Evolutionary conservation across 92 coral and sea anemone genomes (phyloP).

Genomic region (Actinernus sp.): DNA sequence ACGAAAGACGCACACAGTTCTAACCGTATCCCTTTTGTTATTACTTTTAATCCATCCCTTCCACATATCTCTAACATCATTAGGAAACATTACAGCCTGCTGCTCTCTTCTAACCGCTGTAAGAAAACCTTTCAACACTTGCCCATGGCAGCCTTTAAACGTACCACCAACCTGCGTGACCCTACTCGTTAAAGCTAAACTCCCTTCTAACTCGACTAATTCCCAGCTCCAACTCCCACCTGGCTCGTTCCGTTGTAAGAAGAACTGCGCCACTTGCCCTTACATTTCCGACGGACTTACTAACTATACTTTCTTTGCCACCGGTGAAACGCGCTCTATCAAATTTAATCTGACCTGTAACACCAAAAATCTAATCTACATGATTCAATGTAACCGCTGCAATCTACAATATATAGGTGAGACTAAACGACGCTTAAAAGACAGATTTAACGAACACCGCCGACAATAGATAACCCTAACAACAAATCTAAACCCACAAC

Average conservation of each 20-base stretch:
- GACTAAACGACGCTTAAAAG: slow-evolving; percentile 9
- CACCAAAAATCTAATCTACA: slow-evolving; percentile 6
- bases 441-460: slow-evolving; percentile 10
- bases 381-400: slow-evolving; percentile 9
- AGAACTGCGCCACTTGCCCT: too few species aligned
- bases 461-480: background rate
- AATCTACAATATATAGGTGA: slow-evolving; percentile 23
- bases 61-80: slow-evolving; percentile 14
- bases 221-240: slow-evolving; percentile 4
- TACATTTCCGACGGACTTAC: too few species aligned
- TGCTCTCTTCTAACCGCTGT: slow-evolving; percentile 42
- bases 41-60: slow-evolving; percentile 25
- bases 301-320: too few species aligned
- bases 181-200: slow-evolving; percentile 20
- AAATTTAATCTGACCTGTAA: slow-evolving; percentile 16
- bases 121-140: slow-evolving; percentile 38
- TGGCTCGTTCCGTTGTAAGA: too few species aligned
- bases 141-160: slow-evolving; percentile 49
- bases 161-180: slow-evolving; percentile 43
- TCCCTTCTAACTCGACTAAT: slow-evolving; percentile 11
- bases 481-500: background rate
- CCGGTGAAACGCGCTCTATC: too few species aligned
- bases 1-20: slow-evolving; percentile 17
- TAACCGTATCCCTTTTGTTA: slow-evolving; percentile 22
- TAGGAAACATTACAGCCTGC: slow-evolving; percentile 26